These are phyloP conservation scores for Anguilla rostrata DNA, from an alignment of 2,113 vertebrate genomes.

Conservation along the genomic window DNA sequence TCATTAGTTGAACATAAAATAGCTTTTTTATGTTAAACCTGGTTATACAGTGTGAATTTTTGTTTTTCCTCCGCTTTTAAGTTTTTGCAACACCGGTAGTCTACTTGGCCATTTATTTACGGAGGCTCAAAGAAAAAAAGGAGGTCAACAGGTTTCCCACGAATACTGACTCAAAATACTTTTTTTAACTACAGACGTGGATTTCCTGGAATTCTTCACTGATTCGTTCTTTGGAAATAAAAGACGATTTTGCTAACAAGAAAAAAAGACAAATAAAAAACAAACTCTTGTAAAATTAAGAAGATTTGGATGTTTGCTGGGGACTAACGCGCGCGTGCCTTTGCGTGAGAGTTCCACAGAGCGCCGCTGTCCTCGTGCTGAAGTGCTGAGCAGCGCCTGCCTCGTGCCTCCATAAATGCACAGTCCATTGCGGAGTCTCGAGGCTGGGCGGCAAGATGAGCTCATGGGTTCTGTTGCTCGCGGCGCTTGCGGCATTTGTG, in stretches of 20 bases:
- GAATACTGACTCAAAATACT: neutral
- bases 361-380: constrained; percentile 52
- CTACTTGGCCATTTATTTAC: neutral
- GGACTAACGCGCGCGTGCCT: constrained; percentile 15
- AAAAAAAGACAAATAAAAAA: neutral
- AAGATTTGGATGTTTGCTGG: constrained; percentile 36
- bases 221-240: neutral
- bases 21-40: neutral
- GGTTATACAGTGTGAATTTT: neutral
- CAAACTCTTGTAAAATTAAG: neutral
- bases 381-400: constrained; percentile 59
- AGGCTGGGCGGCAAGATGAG: constrained; percentile 75
- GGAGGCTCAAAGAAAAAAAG: neutral
- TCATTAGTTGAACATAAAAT: neutral
- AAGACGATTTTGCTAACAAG: neutral
- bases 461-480: constrained; percentile 69
- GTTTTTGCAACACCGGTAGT: neutral
- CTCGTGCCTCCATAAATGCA: constrained; percentile 72
- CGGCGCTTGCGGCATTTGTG: constrained; percentile 64
- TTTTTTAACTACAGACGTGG: neutral
- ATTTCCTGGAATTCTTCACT: neutral
- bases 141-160: neutral
- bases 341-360: constrained; percentile 39
- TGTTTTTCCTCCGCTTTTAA: neutral
- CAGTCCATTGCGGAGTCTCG: constrained; percentile 64